Evolutionary conservation across 2,888 invertebrate genomes (phyloP), one percentile per base, ranked within the genome.

Genomic region (Lordiphosa fenestrarum): DNA sequence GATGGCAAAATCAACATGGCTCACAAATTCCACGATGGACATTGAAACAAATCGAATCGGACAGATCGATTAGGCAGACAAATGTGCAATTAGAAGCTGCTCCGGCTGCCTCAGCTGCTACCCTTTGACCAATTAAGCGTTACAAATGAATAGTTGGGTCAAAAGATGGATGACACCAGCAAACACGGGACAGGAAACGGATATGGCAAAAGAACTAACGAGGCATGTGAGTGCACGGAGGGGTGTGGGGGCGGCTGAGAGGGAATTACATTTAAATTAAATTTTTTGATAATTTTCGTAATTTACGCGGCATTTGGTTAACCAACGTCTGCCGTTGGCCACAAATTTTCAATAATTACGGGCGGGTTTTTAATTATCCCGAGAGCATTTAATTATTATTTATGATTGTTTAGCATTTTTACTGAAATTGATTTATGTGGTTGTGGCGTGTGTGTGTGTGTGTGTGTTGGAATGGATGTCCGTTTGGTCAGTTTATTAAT

Each of bases 31-130:
- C 60, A 39, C 68, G 82, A 84, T 53, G 48, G 74, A 81, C 60
- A 46, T 37, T 68, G 55, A 66, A 58, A 73, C 74, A 71, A 71
- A 84, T 71, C 44, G 59, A 71, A 77, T 35, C 42, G 54, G 78
- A 81, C 84, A 77, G 76, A 77, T 76, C 84, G 84, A 84, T 84
- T 81, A 81, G 84, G 77, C 77, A 81, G 81, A 81, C 82, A 77
- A 77, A 84, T 77, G 77, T 73, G 84, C 84, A 77, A 77, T 77
- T 77, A 82, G 80, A 54, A 53, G 37, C 50, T 25, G 21, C 25
- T 42, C 30, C 46, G 6, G 37, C 50, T 25, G 13, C 15, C 30
- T 15, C 46, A 10, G 4, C 37, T 62, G 76, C 63, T 83, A 80
- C 75, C 84, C 63, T 76, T 83, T 76, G 81, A 38, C 51, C 71